Percentiles rank a stretch among this genome's conserved stretches.
Evolutionary conservation across 1,140 invertebrate genomes (phyloP).

Genomic region (Conus betulinus): DNA sequence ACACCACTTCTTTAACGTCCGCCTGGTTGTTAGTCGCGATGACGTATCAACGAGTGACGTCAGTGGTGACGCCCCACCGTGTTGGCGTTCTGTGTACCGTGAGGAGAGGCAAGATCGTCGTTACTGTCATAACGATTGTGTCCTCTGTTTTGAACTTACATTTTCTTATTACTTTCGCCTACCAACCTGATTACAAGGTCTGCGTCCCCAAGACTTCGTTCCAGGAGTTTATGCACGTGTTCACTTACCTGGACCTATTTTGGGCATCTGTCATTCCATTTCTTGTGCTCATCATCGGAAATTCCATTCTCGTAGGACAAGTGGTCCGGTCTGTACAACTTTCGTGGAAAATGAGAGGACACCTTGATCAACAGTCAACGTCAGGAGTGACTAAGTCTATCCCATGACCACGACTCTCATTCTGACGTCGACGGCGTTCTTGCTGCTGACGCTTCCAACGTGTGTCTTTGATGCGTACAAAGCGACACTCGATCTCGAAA

Average conservation of each 20-base stretch:
- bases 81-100: not conserved
- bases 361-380: too few relatives aligned
- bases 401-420: not conserved
- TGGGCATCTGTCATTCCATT: not conserved
- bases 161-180: not conserved
- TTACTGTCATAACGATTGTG: not conserved
- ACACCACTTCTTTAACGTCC: not conserved
- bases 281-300: not conserved
- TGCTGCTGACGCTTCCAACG: not conserved
- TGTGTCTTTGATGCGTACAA: not conserved
- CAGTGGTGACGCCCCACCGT: not conserved
- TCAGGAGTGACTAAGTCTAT: not conserved
- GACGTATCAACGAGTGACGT: slow-evolving; percentile 7
- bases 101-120: not conserved
- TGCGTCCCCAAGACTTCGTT: not conserved
- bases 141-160: not conserved
- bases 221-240: not conserved
- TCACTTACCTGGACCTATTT: not conserved
- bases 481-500: not conserved
- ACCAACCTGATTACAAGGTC: not conserved
- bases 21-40: too few relatives aligned
- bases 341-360: not conserved
- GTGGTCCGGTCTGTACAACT: not conserved
- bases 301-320: not conserved
- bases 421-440: not conserved